These are phyloP conservation scores for Eulemur coronatus DNA, from an alignment of 2,797 vertebrate species.

Conservation along the genomic window DNA sequence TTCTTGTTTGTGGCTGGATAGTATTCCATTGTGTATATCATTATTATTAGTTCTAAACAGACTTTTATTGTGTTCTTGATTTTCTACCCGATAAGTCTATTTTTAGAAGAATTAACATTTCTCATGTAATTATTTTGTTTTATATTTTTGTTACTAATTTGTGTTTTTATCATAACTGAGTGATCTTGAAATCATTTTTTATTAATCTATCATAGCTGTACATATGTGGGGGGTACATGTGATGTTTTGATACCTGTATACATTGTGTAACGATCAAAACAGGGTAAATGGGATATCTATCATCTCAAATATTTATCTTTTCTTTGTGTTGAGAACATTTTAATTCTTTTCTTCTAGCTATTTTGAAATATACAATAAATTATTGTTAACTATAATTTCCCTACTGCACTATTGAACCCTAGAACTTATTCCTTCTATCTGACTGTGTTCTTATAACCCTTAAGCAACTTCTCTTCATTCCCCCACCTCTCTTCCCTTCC, in stretches of 20 bases:
- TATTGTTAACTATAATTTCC: not conserved
- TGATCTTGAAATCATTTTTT: not conserved
- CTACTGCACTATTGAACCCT: too few species aligned
- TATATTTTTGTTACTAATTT: constrained; percentile 33
- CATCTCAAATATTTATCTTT: not conserved
- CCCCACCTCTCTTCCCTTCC: not conserved
- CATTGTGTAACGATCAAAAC: not conserved
- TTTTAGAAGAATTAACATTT: not conserved
- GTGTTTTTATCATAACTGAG: constrained; percentile 15
- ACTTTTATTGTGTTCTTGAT: not conserved
- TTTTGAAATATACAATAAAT: not conserved
- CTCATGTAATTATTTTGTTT: not conserved
- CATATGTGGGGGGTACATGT: not conserved
- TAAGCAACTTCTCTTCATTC: not conserved
- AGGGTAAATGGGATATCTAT: not conserved
- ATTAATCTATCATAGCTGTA: not conserved
- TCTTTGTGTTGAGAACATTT: not conserved
- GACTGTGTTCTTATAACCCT: not conserved
- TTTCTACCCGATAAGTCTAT: not conserved
- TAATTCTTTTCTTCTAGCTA: not conserved
- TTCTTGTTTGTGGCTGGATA: not conserved
- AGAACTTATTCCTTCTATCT: not conserved
- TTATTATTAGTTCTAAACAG: not conserved
- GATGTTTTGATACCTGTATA: not conserved
- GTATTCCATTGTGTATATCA: not conserved